Evolutionary conservation across 2,888 invertebrate species (phyloP).

Genomic region (Andrena chrysosceles): DNA sequence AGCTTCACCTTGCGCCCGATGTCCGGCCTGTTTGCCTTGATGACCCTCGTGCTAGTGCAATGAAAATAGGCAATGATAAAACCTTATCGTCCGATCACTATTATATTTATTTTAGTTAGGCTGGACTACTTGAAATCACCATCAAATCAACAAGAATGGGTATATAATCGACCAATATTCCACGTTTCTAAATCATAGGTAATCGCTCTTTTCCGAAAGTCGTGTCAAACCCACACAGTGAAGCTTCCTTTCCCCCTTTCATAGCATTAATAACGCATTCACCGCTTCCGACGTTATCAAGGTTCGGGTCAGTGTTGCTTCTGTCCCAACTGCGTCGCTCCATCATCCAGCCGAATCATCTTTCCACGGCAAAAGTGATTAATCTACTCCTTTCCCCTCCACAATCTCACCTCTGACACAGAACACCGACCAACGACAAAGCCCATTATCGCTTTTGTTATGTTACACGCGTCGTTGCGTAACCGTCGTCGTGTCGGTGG

Average conservation of each 20-base stretch:
- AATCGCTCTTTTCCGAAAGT: background rate
- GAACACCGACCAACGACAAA: slow-evolving; percentile 12
- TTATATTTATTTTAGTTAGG: too few species aligned
- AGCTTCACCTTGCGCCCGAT: slow-evolving; percentile 95
- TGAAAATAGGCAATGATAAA: slow-evolving; percentile 10
- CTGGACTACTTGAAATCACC: too few species aligned
- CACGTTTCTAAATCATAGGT: background rate
- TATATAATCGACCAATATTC: background rate
- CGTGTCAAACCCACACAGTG: background rate
- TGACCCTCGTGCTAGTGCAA: slow-evolving; percentile 93
- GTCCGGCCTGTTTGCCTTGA: slow-evolving; percentile 95
- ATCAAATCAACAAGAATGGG: background rate
- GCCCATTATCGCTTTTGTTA: slow-evolving; percentile 39
- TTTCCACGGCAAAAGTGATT: slow-evolving; percentile 21
- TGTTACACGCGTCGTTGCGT: slow-evolving; percentile 37
- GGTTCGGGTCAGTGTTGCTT: background rate
- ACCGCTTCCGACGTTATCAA: background rate
- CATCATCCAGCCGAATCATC: background rate
- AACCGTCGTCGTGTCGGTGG: slow-evolving; percentile 10
- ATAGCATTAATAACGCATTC: background rate
- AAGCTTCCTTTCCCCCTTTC: background rate
- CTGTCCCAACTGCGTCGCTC: background rate
- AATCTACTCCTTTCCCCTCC: slow-evolving; percentile 9
- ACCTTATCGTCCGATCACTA: too few species aligned
- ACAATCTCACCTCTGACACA: slow-evolving; percentile 16